phyloP scores from a whole-genome alignment of 2,888 invertebrate genomes.

The Drosophila mulleri region DNA sequence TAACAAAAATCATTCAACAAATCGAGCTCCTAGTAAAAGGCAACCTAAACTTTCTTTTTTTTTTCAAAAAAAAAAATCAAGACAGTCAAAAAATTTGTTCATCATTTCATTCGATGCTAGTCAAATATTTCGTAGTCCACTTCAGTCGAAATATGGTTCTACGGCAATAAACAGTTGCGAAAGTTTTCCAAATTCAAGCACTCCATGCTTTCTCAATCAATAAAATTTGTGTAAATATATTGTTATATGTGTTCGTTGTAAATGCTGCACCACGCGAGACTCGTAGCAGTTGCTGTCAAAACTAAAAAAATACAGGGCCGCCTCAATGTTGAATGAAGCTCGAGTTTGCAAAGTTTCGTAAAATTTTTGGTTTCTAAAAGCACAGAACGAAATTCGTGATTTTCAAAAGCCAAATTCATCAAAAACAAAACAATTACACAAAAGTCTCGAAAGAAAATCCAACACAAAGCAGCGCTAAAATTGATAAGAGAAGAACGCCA shows the following conservation, averaged over 20 bases:
- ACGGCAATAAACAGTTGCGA: background rate
- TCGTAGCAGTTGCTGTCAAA: constrained; percentile 27
- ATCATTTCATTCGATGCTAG: background rate
- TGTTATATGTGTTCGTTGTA: background rate
- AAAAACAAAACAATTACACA: constrained; percentile 1
- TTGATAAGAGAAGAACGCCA: constrained; percentile 9
- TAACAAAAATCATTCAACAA: background rate
- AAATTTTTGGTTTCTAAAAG: constrained; percentile 56
- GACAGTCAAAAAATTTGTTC: background rate
- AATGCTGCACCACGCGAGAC: background rate
- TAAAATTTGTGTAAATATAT: background rate
- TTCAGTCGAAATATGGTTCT: background rate
- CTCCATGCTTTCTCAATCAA: constrained; percentile 1
- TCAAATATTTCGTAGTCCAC: background rate
- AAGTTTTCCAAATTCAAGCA: constrained; percentile 6
- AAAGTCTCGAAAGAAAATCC: background rate
- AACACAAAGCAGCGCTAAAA: background rate
- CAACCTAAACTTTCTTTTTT: no score
- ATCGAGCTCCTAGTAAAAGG: no score
- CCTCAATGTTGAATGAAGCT: constrained; percentile 4
- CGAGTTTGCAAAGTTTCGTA: constrained; percentile 26
- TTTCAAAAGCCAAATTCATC: constrained; percentile 34
- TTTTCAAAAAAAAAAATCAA: background rate
- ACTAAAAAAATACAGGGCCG: background rate
- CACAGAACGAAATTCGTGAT: constrained; percentile 56